Percentiles rank a stretch among this genome's conserved stretches.
These are phyloP conservation scores for Hirtodrosophila cameraria DNA, from an alignment of 2,888 invertebrate genomes.

Conservation along the genomic window DNA sequence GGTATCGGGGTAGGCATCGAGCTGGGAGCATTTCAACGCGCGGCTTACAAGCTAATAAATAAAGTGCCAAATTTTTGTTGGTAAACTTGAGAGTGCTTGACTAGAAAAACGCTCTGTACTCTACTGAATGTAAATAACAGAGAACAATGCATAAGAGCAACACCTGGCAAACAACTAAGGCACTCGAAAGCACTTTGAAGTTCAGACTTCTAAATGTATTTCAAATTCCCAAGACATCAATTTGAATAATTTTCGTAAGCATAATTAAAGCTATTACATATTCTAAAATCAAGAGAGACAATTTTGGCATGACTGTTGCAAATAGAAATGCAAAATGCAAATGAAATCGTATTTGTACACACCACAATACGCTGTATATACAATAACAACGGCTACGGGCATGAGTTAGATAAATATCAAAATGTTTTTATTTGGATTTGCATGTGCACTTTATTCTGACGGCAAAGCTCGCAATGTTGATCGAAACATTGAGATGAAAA, in stretches of 20 bases:
- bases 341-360: no score
- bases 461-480: no score
- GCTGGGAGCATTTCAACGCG: slow-evolving; percentile 59
- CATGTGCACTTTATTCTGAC: no score
- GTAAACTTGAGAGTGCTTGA: slow-evolving; percentile 60
- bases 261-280: no score
- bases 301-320: no score
- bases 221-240: slow-evolving; percentile 15
- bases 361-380: no score
- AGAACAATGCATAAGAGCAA: slow-evolving; percentile 42
- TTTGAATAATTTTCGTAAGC: not conserved
- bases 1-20: not conserved
- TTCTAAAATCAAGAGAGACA: no score
- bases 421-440: no score
- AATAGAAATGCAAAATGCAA: no score
- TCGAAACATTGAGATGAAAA: no score
- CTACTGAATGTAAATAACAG: slow-evolving; percentile 45
- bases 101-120: slow-evolving; percentile 66
- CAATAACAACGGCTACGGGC: no score
- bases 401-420: no score
- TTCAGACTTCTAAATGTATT: slow-evolving; percentile 11
- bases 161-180: slow-evolving; percentile 33
- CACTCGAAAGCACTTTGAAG: slow-evolving; percentile 26
- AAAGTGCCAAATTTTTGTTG: slow-evolving; percentile 56
- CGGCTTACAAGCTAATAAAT: slow-evolving; percentile 76